Conservation (phyloP, 2,888 invertebrate genomes). For the Eueremaeus valkanovi region DNA sequence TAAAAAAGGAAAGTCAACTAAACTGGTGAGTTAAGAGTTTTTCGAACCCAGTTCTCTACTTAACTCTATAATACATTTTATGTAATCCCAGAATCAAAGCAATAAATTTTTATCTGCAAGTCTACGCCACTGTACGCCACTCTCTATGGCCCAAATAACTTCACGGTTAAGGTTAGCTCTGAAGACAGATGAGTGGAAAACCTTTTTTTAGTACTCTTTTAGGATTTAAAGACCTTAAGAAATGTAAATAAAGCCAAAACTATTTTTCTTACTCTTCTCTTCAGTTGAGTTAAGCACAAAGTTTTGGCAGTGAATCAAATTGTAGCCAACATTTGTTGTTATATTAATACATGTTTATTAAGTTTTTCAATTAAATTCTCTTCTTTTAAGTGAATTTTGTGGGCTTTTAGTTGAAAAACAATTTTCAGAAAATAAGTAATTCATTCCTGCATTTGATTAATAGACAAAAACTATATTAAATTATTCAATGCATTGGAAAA, state of each 20-base stretch:
- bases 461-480: too few species aligned
- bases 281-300: not conserved
- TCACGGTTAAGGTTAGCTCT: constrained; percentile 5
- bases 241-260: constrained; percentile 14
- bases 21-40: not conserved
- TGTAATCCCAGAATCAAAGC: not conserved
- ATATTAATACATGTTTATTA: not conserved
- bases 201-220: not conserved
- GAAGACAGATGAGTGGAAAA: not conserved
- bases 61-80: not conserved
- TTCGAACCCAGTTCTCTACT: not conserved
- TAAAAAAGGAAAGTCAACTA: not conserved
- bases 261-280: not conserved
- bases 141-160: constrained; percentile 10
- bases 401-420: too few species aligned
- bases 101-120: not conserved
- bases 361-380: not conserved
- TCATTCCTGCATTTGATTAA: too few species aligned
- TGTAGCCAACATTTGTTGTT: not conserved
- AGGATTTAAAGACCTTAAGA: constrained; percentile 1
- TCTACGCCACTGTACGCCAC: not conserved
- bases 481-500: too few species aligned
- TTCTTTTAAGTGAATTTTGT: too few species aligned
- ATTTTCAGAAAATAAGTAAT: too few species aligned
- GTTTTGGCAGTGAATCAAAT: constrained; percentile 5